Percentiles rank a stretch among this genome's conserved stretches.
phyloP scores from a whole-genome alignment of 2,113 vertebrate species.

The Aviceda subcristata region DNA sequence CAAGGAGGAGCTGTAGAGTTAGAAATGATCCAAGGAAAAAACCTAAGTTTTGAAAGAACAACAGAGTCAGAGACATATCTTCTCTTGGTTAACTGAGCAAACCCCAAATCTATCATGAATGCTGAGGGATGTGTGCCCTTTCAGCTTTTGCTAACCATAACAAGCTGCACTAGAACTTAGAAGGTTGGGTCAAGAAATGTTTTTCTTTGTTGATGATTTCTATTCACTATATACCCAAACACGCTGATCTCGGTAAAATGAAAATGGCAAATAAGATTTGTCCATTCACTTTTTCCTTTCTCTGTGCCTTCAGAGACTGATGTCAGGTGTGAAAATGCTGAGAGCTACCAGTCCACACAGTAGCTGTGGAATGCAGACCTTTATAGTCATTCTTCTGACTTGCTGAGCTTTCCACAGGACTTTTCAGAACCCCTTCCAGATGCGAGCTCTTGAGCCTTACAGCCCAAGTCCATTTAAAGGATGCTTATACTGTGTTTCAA shows the following conservation, averaged over 20 bases:
- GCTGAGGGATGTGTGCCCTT: not conserved
- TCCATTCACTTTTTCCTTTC: not conserved
- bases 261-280: not conserved
- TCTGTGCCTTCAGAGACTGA: not conserved
- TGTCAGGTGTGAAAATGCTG: not conserved
- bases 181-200: not conserved
- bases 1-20: conserved; percentile 41
- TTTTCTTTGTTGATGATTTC: not conserved
- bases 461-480: not conserved
- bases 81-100: not conserved
- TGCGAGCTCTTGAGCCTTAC: not conserved
- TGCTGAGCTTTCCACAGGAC: not conserved
- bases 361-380: not conserved
- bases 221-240: not conserved
- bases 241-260: not conserved
- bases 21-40: not conserved
- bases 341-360: not conserved
- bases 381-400: not conserved
- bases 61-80: not conserved
- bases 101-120: not conserved
- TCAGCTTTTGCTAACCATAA: not conserved
- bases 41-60: not conserved
- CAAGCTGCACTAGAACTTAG: not conserved
- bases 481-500: not conserved
- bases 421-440: not conserved